These are phyloP conservation scores for Tridacna gigas DNA, from an alignment of 2,888 invertebrate genomes.

Conservation along the genomic window DNA sequence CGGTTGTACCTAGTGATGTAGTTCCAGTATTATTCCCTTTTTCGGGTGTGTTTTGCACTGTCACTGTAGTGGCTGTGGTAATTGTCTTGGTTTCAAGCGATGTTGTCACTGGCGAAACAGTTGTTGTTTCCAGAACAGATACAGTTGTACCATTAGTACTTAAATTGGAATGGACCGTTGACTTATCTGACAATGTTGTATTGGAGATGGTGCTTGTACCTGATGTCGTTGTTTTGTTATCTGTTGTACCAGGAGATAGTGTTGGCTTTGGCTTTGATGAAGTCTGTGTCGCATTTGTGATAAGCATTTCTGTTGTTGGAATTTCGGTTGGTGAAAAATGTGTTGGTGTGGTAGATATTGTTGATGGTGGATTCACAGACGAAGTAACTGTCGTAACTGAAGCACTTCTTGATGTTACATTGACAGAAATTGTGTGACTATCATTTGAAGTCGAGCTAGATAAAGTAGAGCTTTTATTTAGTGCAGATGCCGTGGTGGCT, in stretches of 20 bases:
- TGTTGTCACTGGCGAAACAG: neutral
- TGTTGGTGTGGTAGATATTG: neutral
- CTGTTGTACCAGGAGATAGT: neutral
- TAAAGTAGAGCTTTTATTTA: no score
- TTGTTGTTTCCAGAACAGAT: neutral
- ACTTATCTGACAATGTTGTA: neutral
- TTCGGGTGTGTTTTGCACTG: no score
- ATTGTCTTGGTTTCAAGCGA: neutral
- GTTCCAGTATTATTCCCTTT: no score
- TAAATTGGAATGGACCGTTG: neutral
- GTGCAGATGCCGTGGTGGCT: no score
- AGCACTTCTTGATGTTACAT: neutral
- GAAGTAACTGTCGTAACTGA: neutral
- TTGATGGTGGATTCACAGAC: neutral
- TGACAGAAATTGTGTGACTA: slow-evolving; percentile 1
- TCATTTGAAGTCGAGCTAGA: no score
- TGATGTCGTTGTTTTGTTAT: neutral
- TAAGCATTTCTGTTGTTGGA: neutral
- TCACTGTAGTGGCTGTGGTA: neutral
- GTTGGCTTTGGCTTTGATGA: neutral
- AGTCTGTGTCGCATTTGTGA: slow-evolving; percentile 3
- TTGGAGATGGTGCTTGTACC: neutral
- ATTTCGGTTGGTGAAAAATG: neutral
- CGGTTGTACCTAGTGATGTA: no score
- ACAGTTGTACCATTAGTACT: neutral